These are phyloP conservation scores for Solenopsis fugax DNA, from an alignment of 1,140 invertebrate species.

Conservation along the genomic window DNA sequence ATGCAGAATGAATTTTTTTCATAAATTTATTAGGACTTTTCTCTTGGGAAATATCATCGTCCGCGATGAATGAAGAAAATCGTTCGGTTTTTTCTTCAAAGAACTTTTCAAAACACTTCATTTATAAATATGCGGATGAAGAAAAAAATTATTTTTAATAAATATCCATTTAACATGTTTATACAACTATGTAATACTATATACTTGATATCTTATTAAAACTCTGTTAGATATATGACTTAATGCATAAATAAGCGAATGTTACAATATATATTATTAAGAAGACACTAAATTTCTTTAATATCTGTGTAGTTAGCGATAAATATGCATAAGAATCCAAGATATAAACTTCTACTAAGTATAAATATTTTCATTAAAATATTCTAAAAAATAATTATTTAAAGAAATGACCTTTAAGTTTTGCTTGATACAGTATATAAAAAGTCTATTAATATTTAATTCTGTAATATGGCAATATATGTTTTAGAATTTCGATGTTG, in stretches of 20 bases:
- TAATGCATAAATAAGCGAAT: conserved; percentile 18
- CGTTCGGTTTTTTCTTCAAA: not conserved
- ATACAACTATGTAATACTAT: conserved; percentile 12
- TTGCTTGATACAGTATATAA: not conserved
- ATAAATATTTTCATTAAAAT: conserved; percentile 14
- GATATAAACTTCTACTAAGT: not conserved
- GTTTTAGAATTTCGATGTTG: not conserved
- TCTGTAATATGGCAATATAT: not conserved
- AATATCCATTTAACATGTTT: conserved; percentile 31
- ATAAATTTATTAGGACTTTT: not conserved
- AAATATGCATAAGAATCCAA: conserved; percentile 19
- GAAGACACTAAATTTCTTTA: not conserved
- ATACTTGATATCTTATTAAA: conserved; percentile 2
- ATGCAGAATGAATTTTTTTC: not conserved
- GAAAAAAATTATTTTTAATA: conserved; percentile 40
- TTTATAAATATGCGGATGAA: conserved; percentile 23
- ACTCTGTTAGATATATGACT: not conserved
- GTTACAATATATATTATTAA: conserved; percentile 42
- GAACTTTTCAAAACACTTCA: not conserved
- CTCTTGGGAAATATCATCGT: no score
- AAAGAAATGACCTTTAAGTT: conserved; percentile 1
- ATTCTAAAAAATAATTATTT: not conserved
- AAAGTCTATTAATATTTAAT: conserved; percentile 5
- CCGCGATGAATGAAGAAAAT: not conserved
- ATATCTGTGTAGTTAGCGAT: not conserved